Base-by-base conservation (phyloP, 2,797 vertebrate species). In the Loriculus beryllinus region DNA sequence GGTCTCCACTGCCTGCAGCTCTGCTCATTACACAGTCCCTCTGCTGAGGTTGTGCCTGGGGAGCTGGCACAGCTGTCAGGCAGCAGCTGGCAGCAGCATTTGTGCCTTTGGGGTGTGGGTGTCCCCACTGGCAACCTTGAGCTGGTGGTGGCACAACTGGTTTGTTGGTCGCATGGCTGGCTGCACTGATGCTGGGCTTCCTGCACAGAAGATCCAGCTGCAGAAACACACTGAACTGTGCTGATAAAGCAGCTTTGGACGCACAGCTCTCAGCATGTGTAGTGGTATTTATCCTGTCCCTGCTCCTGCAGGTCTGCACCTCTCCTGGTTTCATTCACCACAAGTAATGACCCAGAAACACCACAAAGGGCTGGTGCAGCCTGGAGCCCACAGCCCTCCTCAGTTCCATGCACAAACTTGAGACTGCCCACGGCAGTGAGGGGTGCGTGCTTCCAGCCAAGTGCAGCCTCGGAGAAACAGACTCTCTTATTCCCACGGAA, bases 331-430 rank as follows among this genome's bases (percentile, higher is more conserved):
- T 35, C 56, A 13, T 39, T 26, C 11, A 20, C 25, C 18, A 12
- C n/a, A 65, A 23, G 39, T 2, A 51, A 49, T 26, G 67, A 52
- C 28, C 26, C 5, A 64, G n/a, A 47, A 25, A 15, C 45, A 13
- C 20, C 2, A 4, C 21, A 20, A 56, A 31, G 20, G 22, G 51
- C 54, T 28, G 67, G 70, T 0, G 6, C 19, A 35, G 54, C 18
- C 43, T 48, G 37, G 37, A 63, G 33, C n/a, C 31, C 56, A 14
- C 35, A 60, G 40, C 40, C 40, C n/a, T 16, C 47, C 57, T 75
- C 3, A 1, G 3, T 26, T 67, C n/a, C 12, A 13, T 1, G 37
- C 37, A 40, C 37, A 1, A 69, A 29, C 7, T 6, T 1, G 1
- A 9, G 23, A 10, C 29, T 62, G 31, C 17, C 16, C 0, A 3